phyloP scores from a whole-genome alignment of 2,888 invertebrate genomes.

The Xanthia togata region DNA sequence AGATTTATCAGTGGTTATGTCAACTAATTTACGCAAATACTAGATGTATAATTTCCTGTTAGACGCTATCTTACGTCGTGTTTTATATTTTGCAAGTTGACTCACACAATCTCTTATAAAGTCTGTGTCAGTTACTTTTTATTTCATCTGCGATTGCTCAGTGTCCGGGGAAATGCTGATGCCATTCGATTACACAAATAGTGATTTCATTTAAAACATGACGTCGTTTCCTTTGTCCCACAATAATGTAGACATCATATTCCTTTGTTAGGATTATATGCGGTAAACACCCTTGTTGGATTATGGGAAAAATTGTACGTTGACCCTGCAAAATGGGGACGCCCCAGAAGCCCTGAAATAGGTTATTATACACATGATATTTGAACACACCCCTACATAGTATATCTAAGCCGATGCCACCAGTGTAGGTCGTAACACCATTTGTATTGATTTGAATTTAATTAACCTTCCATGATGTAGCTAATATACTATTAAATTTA shows the following conservation, averaged over 20 bases:
- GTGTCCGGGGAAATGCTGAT: constrained; percentile 56
- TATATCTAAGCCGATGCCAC: constrained; percentile 43
- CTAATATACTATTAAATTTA: constrained; percentile 22
- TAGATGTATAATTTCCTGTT: constrained; percentile 49
- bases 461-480: constrained; percentile 30
- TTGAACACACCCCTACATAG: constrained; percentile 72
- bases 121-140: constrained; percentile 61
- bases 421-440: constrained; percentile 60
- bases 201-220: constrained; percentile 33
- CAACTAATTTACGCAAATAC: constrained; percentile 37
- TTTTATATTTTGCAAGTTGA: constrained; percentile 64
- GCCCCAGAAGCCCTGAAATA: constrained; percentile 75
- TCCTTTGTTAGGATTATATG: constrained; percentile 33
- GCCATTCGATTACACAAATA: constrained; percentile 41
- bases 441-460: constrained; percentile 52
- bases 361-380: constrained; percentile 71
- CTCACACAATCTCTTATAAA: constrained; percentile 60
- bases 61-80: constrained; percentile 40
- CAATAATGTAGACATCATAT: constrained; percentile 28
- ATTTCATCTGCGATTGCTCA: constrained; percentile 67
- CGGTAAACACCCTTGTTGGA: constrained; percentile 62
- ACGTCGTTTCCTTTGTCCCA: constrained; percentile 38
- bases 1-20: constrained; percentile 32
- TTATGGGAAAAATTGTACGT: constrained; percentile 68
- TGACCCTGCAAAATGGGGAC: constrained; percentile 75